Conservation (phyloP, 2,797 vertebrate species). For the Knipowitschia caucasica region DNA sequence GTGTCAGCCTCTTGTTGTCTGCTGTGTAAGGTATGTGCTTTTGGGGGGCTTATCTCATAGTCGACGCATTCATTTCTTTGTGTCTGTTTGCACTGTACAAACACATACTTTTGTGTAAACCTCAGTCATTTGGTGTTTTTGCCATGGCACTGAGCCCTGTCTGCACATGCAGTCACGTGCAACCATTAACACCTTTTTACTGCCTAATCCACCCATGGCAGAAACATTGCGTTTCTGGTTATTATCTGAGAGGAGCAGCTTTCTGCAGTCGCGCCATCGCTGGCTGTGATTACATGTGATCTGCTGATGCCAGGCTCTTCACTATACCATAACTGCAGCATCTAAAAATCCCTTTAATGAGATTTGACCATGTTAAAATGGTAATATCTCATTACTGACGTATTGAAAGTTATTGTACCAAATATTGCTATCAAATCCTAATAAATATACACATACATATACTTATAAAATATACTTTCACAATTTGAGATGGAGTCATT, state of each 20-base stretch:
- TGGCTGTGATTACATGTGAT: conserved; percentile 16
- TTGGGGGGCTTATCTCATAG: conserved; percentile 42
- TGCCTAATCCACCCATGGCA: conserved; percentile 36
- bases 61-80: conserved; percentile 7
- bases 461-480: too few relatives aligned
- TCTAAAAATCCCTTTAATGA: background rate
- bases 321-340: conserved; percentile 11
- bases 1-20: conserved; percentile 41
- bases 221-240: conserved; percentile 35
- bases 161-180: conserved; percentile 20
- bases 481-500: too few relatives aligned
- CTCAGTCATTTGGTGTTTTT: conserved; percentile 18
- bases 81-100: conserved; percentile 8
- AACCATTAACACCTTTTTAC: conserved; percentile 32
- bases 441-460: too few relatives aligned
- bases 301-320: conserved; percentile 4
- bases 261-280: conserved; percentile 18
- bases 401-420: too few relatives aligned
- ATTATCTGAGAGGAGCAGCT: conserved; percentile 56
- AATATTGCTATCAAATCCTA: too few relatives aligned
- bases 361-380: too few relatives aligned
- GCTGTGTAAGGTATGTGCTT: conserved; percentile 43
- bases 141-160: conserved; percentile 11
- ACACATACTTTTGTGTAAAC: conserved; percentile 11
- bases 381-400: too few relatives aligned